These are phyloP conservation scores for Sebastes minor DNA, from an alignment of 2,797 vertebrate species.

Conservation along the genomic window DNA sequence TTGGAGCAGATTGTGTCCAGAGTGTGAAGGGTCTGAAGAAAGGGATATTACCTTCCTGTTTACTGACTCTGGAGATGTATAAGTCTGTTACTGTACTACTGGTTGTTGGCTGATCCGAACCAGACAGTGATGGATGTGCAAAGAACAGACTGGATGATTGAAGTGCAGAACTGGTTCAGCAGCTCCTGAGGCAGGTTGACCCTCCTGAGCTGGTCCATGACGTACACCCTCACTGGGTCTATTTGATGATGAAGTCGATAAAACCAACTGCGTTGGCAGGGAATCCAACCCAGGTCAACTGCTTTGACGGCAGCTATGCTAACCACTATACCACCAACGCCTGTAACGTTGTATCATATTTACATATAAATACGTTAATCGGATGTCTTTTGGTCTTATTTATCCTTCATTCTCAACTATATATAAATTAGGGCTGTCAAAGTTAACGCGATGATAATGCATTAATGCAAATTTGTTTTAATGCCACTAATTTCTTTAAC, in stretches of 20 bases:
- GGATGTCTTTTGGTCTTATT: too few species aligned
- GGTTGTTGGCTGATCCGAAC: not conserved
- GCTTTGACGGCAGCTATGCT: conserved; percentile 76
- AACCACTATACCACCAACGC: conserved; percentile 68
- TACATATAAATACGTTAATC: not conserved
- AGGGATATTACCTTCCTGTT: not conserved
- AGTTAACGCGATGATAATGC: too few species aligned
- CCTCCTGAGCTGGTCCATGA: not conserved
- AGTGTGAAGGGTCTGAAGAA: not conserved
- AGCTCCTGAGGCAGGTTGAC: not conserved
- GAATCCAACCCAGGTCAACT: conserved; percentile 78
- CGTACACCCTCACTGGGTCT: not conserved
- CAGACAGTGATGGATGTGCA: not conserved
- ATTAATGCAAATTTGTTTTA: accelerated
- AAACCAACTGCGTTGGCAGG: conserved; percentile 1
- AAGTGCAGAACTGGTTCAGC: not conserved
- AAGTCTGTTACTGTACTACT: accelerated
- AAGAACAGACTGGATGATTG: not conserved
- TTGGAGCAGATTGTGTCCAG: not conserved
- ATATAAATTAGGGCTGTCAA: too few species aligned
- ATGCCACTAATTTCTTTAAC: too few species aligned
- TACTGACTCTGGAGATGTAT: not conserved
- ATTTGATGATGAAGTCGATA: not conserved
- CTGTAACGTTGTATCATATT: not conserved
- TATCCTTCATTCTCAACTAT: not conserved